Evolutionary conservation across 2,797 vertebrate genomes (phyloP).

Genomic region (Epinephelus coioides): DNA sequence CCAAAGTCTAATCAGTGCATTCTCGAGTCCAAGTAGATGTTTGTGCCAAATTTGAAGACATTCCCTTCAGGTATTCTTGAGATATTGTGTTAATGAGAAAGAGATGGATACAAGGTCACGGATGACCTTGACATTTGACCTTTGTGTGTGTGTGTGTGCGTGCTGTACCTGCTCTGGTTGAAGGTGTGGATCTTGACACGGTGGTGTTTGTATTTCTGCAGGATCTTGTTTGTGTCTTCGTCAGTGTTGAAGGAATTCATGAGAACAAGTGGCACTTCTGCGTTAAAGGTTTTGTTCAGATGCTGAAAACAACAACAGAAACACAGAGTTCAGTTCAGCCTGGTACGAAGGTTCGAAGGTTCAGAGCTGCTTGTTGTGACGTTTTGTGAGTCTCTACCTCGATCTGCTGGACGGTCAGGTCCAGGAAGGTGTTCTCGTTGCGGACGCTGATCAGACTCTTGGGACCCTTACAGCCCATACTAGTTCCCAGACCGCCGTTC

Average conservation of each 20-base stretch:
- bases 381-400: slow-evolving; percentile 84
- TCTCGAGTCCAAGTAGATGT: too few relatives aligned
- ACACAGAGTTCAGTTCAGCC: background rate
- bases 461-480: slow-evolving; percentile 98
- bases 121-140: too few relatives aligned
- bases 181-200: slow-evolving; percentile 94
- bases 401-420: slow-evolving; percentile 97
- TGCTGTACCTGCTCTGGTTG: slow-evolving; percentile 90
- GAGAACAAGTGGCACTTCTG: slow-evolving; percentile 90
- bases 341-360: fast-evolving
- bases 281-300: slow-evolving; percentile 93
- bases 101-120: too few relatives aligned
- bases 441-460: slow-evolving; percentile 98
- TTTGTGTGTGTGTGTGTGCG: background rate
- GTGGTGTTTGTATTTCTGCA: slow-evolving; percentile 96
- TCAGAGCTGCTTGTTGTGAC: fast-evolving
- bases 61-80: too few relatives aligned
- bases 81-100: too few relatives aligned
- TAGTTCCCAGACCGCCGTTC: slow-evolving; percentile 96
- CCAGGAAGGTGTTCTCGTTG: slow-evolving; percentile 98
- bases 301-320: slow-evolving; percentile 84
- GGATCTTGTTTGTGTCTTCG: slow-evolving; percentile 92
- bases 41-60: too few relatives aligned
- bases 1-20: too few relatives aligned
- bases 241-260: slow-evolving; percentile 93